These are phyloP conservation scores for Diplodus sargus DNA, from an alignment of 2,797 vertebrate genomes.

Conservation along the genomic window DNA sequence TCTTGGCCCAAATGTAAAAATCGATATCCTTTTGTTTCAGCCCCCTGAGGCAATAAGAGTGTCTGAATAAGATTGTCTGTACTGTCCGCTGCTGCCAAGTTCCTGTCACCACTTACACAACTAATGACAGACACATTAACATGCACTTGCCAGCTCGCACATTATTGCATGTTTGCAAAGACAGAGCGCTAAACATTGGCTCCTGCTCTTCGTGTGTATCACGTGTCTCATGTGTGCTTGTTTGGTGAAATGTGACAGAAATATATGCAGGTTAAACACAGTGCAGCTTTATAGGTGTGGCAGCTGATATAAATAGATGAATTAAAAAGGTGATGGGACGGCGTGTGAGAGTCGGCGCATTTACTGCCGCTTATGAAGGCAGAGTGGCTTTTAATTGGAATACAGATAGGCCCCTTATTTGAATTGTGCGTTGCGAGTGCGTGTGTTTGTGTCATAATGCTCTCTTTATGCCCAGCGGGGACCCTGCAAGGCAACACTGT, in stretches of 20 bases:
- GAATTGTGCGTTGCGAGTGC: constrained; percentile 31
- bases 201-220: neutral
- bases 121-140: constrained; percentile 82
- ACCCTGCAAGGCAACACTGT: constrained; percentile 60
- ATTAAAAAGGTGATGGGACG: constrained; percentile 45
- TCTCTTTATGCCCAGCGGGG: constrained; percentile 55
- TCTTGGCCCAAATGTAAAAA: constrained; percentile 83
- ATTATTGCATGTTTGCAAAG: constrained; percentile 50
- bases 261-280: constrained; percentile 52
- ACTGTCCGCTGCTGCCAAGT: constrained; percentile 69
- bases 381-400: constrained; percentile 69
- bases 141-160: constrained; percentile 57
- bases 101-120: constrained; percentile 81
- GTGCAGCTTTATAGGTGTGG: constrained; percentile 68
- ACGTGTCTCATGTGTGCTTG: constrained; percentile 8
- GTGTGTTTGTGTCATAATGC: constrained; percentile 57
- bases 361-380: constrained; percentile 58
- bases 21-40: constrained; percentile 79
- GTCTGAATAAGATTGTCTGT: constrained; percentile 75
- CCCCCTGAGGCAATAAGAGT: constrained; percentile 71
- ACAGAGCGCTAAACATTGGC: constrained; percentile 40
- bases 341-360: constrained; percentile 54
- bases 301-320: constrained; percentile 59
- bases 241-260: constrained; percentile 36
- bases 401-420: constrained; percentile 55